Evolutionary conservation across 2,113 vertebrate genomes (phyloP), one percentile per base, ranked within the genome.

Genomic region (Trichechus manatus): DNA sequence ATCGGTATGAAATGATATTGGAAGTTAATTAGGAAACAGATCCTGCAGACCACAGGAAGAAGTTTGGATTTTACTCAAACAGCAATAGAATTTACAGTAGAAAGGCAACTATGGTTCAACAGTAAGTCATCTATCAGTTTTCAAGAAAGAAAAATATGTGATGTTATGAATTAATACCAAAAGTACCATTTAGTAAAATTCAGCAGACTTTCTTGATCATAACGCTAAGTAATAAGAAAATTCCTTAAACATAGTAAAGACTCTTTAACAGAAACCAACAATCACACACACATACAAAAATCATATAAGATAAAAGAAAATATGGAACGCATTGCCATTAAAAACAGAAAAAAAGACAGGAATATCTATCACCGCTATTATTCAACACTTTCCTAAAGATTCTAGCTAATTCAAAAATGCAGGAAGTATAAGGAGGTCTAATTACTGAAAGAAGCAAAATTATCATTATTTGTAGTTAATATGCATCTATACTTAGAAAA

Each of bases 61-160:
- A 81, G 47, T 77, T n/a, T 64, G 59, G 36, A 63, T 87, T 93
- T 80, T 75, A 91, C 13, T 80, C 36, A 75, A 56, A 88, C 53
- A 59, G 17, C 33, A 47, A 6, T 23, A 44, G 42, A 50, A 82
- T 74, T 66, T 80, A 75, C 6, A 64, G 5, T 47, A 61, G 50
- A 72, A 85, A 88, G 50, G 33, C 20, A 36, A 56, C 75, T 75
- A 53, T 31, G 14, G 36, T 39, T 39, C 72, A 74, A 74, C 22
- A 74, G 23, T 87, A 89, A 22, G 59, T 86, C 29, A 47, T 44
- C 33, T 84, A 14, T 61, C 14, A 61, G 39, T 70, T 70, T 68
- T 70, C 14, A 70, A 59, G n/a, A 94, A 95, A 33, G 23, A 88
- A 95, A 88, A 85, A 17, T 63, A 84, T 25, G 29, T 70, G 56